Conservation (phyloP, 37 sponge, comb jelly and placozoan species). For the Beroe forskalii region DNA sequence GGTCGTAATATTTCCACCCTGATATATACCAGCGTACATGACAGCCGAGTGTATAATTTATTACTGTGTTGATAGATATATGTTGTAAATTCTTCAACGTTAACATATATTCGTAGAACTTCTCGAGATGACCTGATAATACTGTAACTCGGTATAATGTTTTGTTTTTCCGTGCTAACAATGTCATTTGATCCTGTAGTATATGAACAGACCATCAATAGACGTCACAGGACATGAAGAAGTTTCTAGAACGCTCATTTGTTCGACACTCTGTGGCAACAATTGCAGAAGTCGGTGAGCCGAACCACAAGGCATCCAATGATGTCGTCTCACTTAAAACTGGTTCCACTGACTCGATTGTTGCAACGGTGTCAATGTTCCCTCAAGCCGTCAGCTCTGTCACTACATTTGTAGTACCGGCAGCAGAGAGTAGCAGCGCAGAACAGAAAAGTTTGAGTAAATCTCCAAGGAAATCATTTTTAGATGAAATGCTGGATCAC, state of each 20-base stretch:
- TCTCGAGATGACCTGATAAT: too few species aligned
- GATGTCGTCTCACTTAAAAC: neutral
- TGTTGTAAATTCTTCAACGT: too few species aligned
- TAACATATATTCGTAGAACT: too few species aligned
- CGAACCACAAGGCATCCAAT: neutral
- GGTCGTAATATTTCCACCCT: too few species aligned
- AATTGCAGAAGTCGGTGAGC: neutral
- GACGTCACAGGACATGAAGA: conserved; percentile 49
- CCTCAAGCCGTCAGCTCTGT: conserved; percentile 28
- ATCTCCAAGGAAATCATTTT: neutral
- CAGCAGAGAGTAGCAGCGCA: neutral
- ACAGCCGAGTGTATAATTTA: too few species aligned
- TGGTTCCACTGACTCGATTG: neutral
- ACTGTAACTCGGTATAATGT: too few species aligned
- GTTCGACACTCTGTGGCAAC: neutral
- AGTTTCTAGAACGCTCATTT: conserved; percentile 31
- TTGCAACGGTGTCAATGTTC: conserved; percentile 19
- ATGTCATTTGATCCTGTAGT: too few species aligned
- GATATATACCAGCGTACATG: too few species aligned
- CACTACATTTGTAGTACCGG: conserved; percentile 17
- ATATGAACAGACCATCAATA: too few species aligned
- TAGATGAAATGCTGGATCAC: neutral
- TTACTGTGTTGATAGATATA: too few species aligned
- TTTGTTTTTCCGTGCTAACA: too few species aligned
- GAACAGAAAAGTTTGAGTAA: neutral